Percentiles rank a stretch among this genome's conserved stretches.
phyloP scores from a whole-genome alignment of 2,888 invertebrate genomes.

The Chymomyza fuscimana region DNA sequence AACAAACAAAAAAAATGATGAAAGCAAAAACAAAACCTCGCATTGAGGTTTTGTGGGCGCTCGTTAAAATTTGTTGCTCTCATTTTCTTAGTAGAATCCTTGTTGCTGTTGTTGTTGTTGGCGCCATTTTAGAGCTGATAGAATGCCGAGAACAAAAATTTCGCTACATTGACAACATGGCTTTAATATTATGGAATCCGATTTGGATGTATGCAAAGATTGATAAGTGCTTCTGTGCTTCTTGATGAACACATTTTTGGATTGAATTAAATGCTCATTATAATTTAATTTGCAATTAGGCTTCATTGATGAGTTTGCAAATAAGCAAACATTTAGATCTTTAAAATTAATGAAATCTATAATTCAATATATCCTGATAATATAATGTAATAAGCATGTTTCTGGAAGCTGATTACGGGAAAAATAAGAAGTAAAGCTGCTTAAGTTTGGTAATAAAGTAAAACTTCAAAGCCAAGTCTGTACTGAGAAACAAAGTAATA shows the following conservation, averaged over 20 bases:
- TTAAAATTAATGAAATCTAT: neutral
- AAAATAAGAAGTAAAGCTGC: too few species aligned
- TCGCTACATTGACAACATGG: conserved; percentile 58
- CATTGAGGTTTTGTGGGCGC: conserved; percentile 64
- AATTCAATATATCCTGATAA: neutral
- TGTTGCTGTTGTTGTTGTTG: conserved; percentile 38
- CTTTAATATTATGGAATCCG: conserved; percentile 53
- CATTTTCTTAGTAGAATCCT: conserved; percentile 38
- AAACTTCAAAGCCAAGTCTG: too few species aligned
- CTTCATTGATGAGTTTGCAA: conserved; percentile 46
- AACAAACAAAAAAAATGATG: neutral
- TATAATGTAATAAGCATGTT: too few species aligned
- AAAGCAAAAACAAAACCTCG: conserved; percentile 51
- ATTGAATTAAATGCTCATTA: conserved; percentile 3
- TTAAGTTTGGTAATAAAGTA: too few species aligned
- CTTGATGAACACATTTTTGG: neutral
- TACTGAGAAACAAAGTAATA: too few species aligned
- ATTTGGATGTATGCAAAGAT: conserved; percentile 35
- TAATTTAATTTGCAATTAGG: conserved; percentile 34
- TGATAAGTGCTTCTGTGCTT: neutral
- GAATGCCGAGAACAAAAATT: conserved; percentile 38
- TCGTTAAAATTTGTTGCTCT: conserved; percentile 73
- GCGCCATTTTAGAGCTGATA: conserved; percentile 23
- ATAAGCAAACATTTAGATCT: too few species aligned
- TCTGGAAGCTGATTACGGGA: too few species aligned